These are phyloP conservation scores for Macrotis lagotis DNA, from an alignment of 2,113 vertebrate species.

Conservation along the genomic window DNA sequence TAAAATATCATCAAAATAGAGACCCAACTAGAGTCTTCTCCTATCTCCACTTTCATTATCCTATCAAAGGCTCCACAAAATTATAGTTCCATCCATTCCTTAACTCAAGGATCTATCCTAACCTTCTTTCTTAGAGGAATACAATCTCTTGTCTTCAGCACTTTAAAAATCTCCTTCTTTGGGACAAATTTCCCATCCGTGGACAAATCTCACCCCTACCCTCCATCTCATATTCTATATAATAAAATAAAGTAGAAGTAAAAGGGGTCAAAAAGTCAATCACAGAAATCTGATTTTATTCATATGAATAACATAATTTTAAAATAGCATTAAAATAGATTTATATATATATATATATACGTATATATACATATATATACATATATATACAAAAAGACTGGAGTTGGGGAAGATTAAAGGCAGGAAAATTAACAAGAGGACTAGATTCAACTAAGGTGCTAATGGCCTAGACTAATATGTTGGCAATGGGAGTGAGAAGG, in stretches of 20 bases:
- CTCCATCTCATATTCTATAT: background rate
- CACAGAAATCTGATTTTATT: background rate
- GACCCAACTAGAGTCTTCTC: background rate
- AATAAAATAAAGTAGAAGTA: background rate
- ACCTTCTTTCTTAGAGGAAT: background rate
- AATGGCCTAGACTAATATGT: background rate
- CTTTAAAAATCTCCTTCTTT: background rate
- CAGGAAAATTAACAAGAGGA: background rate
- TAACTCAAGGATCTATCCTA: background rate
- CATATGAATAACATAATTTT: background rate
- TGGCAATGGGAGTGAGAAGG: background rate
- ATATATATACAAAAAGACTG: background rate
- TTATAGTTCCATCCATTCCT: background rate
- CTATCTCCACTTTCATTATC: background rate
- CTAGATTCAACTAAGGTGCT: background rate
- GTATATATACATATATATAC: too few species aligned
- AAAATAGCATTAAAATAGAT: background rate
- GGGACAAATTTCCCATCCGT: background rate
- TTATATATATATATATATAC: too few species aligned
- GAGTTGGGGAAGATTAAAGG: background rate
- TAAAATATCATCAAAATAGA: background rate
- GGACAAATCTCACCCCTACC: background rate
- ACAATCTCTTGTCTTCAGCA: background rate
- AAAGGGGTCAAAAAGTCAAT: background rate
- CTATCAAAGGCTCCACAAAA: background rate